phyloP scores from a whole-genome alignment of 2,888 invertebrate genomes.

The Alviniconcha strummeri region DNA sequence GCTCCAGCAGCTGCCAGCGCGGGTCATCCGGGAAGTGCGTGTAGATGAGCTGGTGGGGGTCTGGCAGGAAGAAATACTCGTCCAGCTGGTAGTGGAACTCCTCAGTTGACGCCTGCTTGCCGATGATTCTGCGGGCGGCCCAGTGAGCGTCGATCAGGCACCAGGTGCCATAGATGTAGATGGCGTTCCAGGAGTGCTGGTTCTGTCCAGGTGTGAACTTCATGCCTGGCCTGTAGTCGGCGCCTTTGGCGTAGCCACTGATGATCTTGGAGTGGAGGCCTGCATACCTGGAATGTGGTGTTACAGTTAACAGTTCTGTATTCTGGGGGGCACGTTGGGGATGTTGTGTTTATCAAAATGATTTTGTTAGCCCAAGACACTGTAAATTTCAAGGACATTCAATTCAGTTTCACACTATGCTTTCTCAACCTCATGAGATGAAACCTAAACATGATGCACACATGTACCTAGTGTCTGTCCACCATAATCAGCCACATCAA shows the following conservation, averaged over 20 bases:
- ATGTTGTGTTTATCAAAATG: too few species aligned
- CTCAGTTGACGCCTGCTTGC: conserved; percentile 70
- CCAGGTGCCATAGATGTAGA: conserved; percentile 73
- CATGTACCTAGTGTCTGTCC: too few species aligned
- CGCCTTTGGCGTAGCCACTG: conserved; percentile 73
- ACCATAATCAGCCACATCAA: too few species aligned
- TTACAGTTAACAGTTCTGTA: too few species aligned
- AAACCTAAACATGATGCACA: too few species aligned
- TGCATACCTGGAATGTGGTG: conserved; percentile 65
- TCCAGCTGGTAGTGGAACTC: conserved; percentile 71
- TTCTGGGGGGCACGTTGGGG: too few species aligned
- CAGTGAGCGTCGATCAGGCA: conserved; percentile 73
- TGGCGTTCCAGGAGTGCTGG: conserved; percentile 74
- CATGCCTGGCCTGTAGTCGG: conserved; percentile 73
- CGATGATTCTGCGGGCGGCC: conserved; percentile 73
- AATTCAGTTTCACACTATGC: too few species aligned
- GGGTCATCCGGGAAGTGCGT: conserved; percentile 73
- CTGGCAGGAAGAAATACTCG: conserved; percentile 72
- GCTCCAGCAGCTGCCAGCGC: conserved; percentile 72
- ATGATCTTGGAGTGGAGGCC: conserved; percentile 73
- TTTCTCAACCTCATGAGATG: too few species aligned
- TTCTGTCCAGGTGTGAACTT: conserved; percentile 71
- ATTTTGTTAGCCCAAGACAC: too few species aligned
- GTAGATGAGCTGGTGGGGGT: conserved; percentile 73
- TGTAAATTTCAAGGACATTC: too few species aligned